Evolutionary conservation across 2,113 vertebrate species (phyloP), one percentile per base, ranked within the genome.

Genomic region (Notothenia coriiceps): DNA sequence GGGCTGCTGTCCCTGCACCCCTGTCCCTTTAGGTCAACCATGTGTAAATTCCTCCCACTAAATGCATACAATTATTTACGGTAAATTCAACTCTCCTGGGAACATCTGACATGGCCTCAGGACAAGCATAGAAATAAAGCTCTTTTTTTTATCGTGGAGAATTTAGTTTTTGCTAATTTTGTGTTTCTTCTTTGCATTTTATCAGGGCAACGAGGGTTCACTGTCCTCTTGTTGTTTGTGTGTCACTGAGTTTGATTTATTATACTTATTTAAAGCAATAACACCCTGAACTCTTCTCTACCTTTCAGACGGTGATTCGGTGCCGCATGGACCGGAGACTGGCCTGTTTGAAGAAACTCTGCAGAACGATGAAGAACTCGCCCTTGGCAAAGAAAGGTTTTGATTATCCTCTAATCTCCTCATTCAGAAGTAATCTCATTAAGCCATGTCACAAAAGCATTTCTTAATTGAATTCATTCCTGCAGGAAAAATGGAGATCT

Each of bases 261-360:
- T 29, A 40, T 1, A 40, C 35, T 40, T 40, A 40, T 1, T 40
- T 40, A 40, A 40, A 40, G 35, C 35, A 40, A 7, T 40, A 40
- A 40, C 35, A 40, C 35, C 35, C 35, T 40, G 15, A 25, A 10
- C 64, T 70, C 22, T 13, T 79, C 47, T 84, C 20, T 76, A 62
- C 33, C 54, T 33, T 72, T 44, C 86, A 96, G 98, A 49, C 96
- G 50, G 84, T 97, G 87, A 65, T 95, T 79, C 95, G 91, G 12
- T 89, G 84, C 80, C 95, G 96, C 20, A 87, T 97, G 86, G 89
- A 94, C 25, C 87, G 25, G 18, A 94, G 95, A 72, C 91, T 98
- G 51, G 25, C 17, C 29, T 86, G 78, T 66, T 20, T 97, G 73
- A 95, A 56, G 85, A 86, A 87, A 29, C 83, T 94, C 70, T 81